Conservation (phyloP, 2,797 vertebrate genomes). For the Coranthus polyacanthus region DNA sequence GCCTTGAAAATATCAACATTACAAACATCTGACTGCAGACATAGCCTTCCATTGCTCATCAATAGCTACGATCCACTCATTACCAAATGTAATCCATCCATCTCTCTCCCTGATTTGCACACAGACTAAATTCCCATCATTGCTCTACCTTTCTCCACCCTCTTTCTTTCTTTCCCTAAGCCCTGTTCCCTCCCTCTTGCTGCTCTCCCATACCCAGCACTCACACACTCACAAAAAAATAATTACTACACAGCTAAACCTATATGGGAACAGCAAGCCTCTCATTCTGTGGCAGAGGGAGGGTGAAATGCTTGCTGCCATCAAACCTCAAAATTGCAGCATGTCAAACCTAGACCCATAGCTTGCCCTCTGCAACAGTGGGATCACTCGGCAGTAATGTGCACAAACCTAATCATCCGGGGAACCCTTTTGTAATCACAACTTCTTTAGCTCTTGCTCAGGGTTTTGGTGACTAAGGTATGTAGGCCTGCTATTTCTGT, state of each 20-base stretch:
- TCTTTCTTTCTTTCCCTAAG: conserved; percentile 44
- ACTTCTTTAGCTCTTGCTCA: conserved; percentile 59
- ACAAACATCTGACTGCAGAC: conserved; percentile 24
- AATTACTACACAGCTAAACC: conserved; percentile 84
- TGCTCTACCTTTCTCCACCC: conserved; percentile 59
- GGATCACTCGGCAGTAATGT: conserved; percentile 65
- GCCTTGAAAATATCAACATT: conserved; percentile 49
- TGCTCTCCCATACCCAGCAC: conserved; percentile 64
- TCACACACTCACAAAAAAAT: conserved; percentile 57
- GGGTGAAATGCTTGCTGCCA: conserved; percentile 78
- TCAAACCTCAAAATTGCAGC: conserved; percentile 86
- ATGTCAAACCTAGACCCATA: conserved; percentile 61
- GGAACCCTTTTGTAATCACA: conserved; percentile 71
- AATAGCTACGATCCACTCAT: conserved; percentile 34
- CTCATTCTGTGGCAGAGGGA: conserved; percentile 80
- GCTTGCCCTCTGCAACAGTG: conserved; percentile 60
- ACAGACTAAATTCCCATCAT: conserved; percentile 53
- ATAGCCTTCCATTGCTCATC: conserved; percentile 19
- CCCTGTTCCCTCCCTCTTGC: conserved; percentile 58
- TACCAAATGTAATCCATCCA: conserved; percentile 57
- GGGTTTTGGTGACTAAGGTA: conserved; percentile 65
- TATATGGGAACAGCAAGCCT: conserved; percentile 80
- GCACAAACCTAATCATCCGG: conserved; percentile 57
- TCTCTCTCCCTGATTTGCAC: conserved; percentile 42
- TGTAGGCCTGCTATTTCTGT: conserved; percentile 58